phyloP scores from a whole-genome alignment of 2,888 invertebrate genomes.

The Nomada fabriciana region DNA sequence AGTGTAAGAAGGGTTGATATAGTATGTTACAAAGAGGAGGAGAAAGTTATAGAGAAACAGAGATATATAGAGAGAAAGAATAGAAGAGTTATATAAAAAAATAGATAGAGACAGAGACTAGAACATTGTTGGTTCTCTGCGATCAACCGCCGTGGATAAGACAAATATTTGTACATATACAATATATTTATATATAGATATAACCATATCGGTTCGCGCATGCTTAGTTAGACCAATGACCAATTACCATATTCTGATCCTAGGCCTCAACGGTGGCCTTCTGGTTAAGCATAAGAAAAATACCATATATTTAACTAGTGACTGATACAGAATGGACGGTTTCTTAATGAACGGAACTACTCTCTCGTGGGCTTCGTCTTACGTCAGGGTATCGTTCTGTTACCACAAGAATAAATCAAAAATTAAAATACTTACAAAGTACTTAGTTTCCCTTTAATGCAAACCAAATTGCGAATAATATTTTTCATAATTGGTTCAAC shows the following conservation, averaged over 20 bases:
- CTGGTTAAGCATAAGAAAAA: constrained; percentile 87
- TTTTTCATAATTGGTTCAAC: too few species aligned
- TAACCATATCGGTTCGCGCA: constrained; percentile 64
- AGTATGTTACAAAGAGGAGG: neutral
- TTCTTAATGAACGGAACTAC: constrained; percentile 48
- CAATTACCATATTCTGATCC: constrained; percentile 96
- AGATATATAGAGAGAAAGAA: neutral
- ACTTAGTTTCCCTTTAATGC: too few species aligned
- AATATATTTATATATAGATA: constrained; percentile 29
- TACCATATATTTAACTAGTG: constrained; percentile 80
- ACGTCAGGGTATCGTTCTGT: constrained; percentile 41
- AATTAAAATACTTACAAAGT: too few species aligned
- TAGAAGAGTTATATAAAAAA: constrained; percentile 24
- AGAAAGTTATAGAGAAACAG: neutral
- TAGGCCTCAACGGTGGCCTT: constrained; percentile 95
- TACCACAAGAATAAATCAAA: too few species aligned
- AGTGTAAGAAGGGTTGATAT: neutral
- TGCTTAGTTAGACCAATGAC: constrained; percentile 76
- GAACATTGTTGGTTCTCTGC: constrained; percentile 72
- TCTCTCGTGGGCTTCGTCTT: constrained; percentile 32
- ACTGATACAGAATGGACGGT: constrained; percentile 71
- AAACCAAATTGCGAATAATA: too few species aligned
- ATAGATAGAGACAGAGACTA: constrained; percentile 48
- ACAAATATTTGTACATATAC: constrained; percentile 57
- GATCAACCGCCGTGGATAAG: constrained; percentile 66